phyloP scores from a whole-genome alignment of 2,888 invertebrate genomes.

The Brassicogethes aeneus region DNA sequence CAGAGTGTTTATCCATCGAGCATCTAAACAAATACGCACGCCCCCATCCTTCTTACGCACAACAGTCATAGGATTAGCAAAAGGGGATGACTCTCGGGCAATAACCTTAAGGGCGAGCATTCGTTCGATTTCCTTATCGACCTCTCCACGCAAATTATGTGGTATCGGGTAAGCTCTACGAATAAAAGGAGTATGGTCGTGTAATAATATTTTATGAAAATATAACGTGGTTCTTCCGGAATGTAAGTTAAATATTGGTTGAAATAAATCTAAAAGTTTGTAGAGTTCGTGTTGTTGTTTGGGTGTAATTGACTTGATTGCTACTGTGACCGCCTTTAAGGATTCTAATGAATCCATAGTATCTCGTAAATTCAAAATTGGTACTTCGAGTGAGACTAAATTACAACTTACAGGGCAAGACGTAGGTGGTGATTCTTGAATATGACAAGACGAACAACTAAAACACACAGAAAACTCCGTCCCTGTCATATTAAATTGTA shows the following conservation, averaged over 20 bases:
- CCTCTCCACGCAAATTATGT: conserved; percentile 16
- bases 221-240: conserved; percentile 14
- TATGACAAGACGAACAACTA: no score
- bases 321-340: no score
- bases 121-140: conserved; percentile 20
- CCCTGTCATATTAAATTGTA: no score
- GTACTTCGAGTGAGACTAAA: no score
- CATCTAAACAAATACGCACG: conserved; percentile 27
- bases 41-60: conserved; percentile 13
- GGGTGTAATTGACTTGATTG: no score
- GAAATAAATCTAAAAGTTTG: background rate
- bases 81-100: conserved; percentile 22
- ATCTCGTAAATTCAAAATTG: no score
- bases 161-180: conserved; percentile 25
- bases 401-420: no score
- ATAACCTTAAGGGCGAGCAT: conserved; percentile 27
- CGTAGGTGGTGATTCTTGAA: no score
- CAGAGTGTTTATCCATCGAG: conserved; percentile 22
- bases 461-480: no score
- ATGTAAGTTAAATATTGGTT: conserved; percentile 11
- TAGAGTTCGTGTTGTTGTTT: background rate
- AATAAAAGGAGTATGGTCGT: conserved; percentile 16
- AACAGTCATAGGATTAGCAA: conserved; percentile 13
- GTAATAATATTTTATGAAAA: conserved; percentile 17
- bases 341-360: no score